These are phyloP conservation scores for Lepidurus arcticus DNA, from an alignment of 1,140 invertebrate genomes.

Conservation along the genomic window DNA sequence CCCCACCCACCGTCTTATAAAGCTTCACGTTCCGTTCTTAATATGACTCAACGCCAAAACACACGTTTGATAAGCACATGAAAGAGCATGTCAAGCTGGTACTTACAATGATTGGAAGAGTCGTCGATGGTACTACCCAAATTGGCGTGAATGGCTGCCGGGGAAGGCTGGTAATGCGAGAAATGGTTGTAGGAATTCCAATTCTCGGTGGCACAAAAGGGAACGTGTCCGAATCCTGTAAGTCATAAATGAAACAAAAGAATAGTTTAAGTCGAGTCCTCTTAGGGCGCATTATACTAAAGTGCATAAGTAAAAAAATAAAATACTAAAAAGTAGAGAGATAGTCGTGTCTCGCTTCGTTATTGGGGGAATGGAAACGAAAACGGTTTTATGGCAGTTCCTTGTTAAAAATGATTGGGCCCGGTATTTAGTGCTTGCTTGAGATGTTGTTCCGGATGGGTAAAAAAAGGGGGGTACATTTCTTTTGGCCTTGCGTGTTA, in stretches of 20 bases:
- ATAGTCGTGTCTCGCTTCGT: constrained; percentile 15
- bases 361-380: not conserved
- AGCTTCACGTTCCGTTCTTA: too few relatives aligned
- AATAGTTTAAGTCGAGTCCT: not conserved
- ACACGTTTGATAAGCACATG: not conserved
- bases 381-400: constrained; percentile 13
- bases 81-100: not conserved
- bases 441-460: not conserved
- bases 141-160: constrained; percentile 3
- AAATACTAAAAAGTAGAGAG: not conserved
- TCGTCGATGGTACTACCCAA: not conserved
- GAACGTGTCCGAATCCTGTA: not conserved
- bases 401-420: not conserved
- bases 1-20: too few relatives aligned
- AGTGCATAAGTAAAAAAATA: not conserved
- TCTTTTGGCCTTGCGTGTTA: not conserved
- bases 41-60: too few relatives aligned
- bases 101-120: constrained; percentile 22
- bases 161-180: constrained; percentile 5
- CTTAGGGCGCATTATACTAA: not conserved
- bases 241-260: not conserved
- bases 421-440: not conserved
- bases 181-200: constrained; percentile 15
- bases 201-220: constrained; percentile 1
- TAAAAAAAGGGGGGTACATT: not conserved